Conservation (phyloP, 2,888 invertebrate species). For the Gordius sp. region DNA sequence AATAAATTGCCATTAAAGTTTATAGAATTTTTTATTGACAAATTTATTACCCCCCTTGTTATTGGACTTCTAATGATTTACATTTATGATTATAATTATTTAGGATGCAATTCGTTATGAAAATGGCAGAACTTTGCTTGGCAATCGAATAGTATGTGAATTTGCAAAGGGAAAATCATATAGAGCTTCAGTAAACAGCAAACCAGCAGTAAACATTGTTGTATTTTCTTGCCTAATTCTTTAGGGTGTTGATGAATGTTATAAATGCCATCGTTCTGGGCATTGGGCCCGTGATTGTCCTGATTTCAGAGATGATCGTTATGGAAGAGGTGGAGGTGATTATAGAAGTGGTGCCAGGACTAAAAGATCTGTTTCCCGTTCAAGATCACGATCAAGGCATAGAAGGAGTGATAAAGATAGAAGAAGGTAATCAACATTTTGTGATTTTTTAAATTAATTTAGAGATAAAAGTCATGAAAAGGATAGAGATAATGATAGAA, state of each 20-base stretch:
- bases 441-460: background rate
- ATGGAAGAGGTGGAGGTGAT: background rate
- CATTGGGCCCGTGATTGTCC: slow-evolving; percentile 31
- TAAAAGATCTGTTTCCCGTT: background rate
- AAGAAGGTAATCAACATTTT: background rate
- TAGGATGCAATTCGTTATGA: slow-evolving; percentile 30
- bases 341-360: background rate
- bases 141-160: slow-evolving; percentile 29
- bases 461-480: background rate
- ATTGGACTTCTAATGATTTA: no score
- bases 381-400: background rate
- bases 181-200: background rate
- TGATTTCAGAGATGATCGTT: slow-evolving; percentile 20
- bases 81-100: no score
- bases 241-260: slow-evolving; percentile 28
- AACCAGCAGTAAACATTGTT: background rate
- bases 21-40: no score
- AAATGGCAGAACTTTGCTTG: slow-evolving; percentile 29
- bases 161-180: slow-evolving; percentile 27
- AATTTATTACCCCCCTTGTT: no score
- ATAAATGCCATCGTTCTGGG: slow-evolving; percentile 28
- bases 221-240: background rate
- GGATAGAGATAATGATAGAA: background rate
- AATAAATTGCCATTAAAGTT: no score
- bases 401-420: background rate